Conservation (phyloP, 2,113 vertebrate species). For the Ophiodon elongatus region DNA sequence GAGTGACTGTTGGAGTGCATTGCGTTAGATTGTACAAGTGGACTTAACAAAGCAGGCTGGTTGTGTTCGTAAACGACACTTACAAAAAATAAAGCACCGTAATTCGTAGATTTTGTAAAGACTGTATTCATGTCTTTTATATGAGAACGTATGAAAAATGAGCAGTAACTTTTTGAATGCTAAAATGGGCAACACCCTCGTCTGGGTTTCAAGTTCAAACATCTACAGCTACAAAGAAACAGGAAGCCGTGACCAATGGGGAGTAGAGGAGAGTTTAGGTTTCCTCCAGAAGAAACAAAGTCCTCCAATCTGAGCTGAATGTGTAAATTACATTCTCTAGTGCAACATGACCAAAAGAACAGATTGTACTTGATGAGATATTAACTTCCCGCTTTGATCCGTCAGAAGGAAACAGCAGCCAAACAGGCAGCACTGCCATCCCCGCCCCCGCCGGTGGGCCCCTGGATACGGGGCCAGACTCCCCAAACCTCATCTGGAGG, state of each 20-base stretch:
- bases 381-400: not conserved
- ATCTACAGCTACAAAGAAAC: not conserved
- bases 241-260: not conserved
- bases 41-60: too few relatives aligned
- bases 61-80: too few relatives aligned
- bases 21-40: too few relatives aligned
- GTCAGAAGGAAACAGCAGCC: slow-evolving; percentile 81
- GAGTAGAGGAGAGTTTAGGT: not conserved
- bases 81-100: too few relatives aligned
- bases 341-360: not conserved
- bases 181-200: too few relatives aligned
- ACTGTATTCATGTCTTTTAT: too few relatives aligned
- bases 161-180: too few relatives aligned
- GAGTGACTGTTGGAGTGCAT: too few relatives aligned
- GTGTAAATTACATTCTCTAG: not conserved
- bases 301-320: not conserved
- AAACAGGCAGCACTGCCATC: slow-evolving; percentile 59
- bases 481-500: slow-evolving; percentile 90
- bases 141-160: too few relatives aligned
- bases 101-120: too few relatives aligned
- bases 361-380: not conserved
- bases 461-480: slow-evolving; percentile 78
- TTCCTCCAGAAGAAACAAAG: not conserved
- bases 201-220: too few relatives aligned
- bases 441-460: slow-evolving; percentile 64